Percentiles rank a stretch among this genome's conserved stretches.
phyloP scores from a whole-genome alignment of 1,140 invertebrate genomes.

The Bombus polaris region DNA sequence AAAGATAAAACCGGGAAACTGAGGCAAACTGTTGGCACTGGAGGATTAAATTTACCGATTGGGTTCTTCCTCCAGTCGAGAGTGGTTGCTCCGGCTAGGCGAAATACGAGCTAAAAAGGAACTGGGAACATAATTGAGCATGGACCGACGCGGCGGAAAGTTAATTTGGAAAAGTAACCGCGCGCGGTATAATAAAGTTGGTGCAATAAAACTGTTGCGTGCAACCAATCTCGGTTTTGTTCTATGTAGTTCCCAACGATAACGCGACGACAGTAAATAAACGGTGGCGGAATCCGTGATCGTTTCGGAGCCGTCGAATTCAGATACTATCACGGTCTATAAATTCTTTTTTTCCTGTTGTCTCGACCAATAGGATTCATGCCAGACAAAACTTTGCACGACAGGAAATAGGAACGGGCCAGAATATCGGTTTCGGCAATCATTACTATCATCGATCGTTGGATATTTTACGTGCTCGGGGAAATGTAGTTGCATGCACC shows the following conservation, averaged over 20 bases:
- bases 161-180: conserved; percentile 5
- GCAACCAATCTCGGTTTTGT: conserved; percentile 11
- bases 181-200: conserved; percentile 20
- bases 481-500: background rate
- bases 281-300: conserved; percentile 8
- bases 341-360: conserved; percentile 15
- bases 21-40: too few relatives aligned
- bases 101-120: background rate
- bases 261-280: conserved; percentile 48
- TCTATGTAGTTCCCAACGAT: conserved; percentile 19
- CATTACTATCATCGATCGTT: background rate
- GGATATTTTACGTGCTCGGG: background rate
- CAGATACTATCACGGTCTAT: conserved; percentile 27
- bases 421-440: background rate
- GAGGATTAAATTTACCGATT: background rate
- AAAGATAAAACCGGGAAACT: too few relatives aligned
- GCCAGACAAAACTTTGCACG: background rate
- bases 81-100: background rate
- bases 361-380: background rate
- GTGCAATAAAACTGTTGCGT: conserved; percentile 46
- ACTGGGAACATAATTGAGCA: background rate
- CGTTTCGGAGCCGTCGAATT: conserved; percentile 19
- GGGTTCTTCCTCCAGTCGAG: conserved; percentile 4
- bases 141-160: background rate
- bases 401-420: conserved; percentile 2